These are phyloP conservation scores for Leptarthrus brevirostris DNA, from an alignment of 2,888 invertebrate genomes.

Conservation along the genomic window DNA sequence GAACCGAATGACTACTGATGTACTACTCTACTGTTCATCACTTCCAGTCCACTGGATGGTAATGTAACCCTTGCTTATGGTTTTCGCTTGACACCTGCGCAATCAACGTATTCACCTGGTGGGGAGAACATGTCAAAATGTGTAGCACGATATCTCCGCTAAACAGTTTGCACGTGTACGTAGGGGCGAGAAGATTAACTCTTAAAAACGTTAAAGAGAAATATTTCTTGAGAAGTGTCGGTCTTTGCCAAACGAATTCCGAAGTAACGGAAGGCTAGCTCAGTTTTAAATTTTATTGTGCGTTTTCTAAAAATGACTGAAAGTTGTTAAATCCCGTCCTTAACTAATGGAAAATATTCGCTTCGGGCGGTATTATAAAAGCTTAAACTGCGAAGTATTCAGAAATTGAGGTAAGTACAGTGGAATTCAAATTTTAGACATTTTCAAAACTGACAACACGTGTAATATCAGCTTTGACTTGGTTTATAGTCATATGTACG, in stretches of 20 bases:
- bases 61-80: slow-evolving; percentile 5
- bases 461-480: too few relatives aligned
- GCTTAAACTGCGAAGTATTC: not conserved
- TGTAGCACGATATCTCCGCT: slow-evolving; percentile 34
- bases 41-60: slow-evolving; percentile 48
- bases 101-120: slow-evolving; percentile 22
- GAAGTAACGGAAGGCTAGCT: not conserved
- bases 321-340: too few relatives aligned
- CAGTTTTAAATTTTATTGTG: too few relatives aligned
- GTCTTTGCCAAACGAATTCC: not conserved
- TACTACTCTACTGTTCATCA: slow-evolving; percentile 44
- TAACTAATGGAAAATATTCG: not conserved
- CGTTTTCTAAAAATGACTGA: not conserved
- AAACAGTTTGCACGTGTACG: slow-evolving; percentile 53
- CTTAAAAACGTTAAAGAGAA: not conserved
- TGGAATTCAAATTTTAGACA: too few relatives aligned
- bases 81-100: slow-evolving; percentile 27
- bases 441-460: too few relatives aligned
- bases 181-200: slow-evolving; percentile 16
- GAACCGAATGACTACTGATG: slow-evolving; percentile 19
- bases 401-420: not conserved
- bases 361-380: not conserved
- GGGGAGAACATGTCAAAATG: slow-evolving; percentile 51
- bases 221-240: slow-evolving; percentile 3
- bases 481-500: too few relatives aligned